Base-by-base conservation (phyloP, 2,888 invertebrate species). In the Stenotaenia linearis region DNA sequence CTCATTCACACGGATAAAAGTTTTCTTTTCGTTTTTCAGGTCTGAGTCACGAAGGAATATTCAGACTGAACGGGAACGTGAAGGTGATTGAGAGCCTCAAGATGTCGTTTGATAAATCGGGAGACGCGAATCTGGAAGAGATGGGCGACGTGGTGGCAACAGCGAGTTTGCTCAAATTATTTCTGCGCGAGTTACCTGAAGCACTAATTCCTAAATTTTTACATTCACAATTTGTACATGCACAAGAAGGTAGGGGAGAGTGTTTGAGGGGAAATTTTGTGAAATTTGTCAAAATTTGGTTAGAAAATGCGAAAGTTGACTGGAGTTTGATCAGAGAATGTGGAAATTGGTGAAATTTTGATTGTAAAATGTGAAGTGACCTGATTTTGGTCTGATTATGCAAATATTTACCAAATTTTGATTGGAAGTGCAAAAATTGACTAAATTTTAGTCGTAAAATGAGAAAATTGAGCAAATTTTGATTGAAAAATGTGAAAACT, bases 111-210 rank as follows among this genome's bases (percentile, higher is more conserved):
- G 90, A 90, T 82, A 85, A 86, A 75, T 85, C 86, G 25, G 89
- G 89, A 2, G 89, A 89, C 84, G 89, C 89, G 45, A 88, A 89
- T 82, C 85, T 90, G 80, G 88, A 88, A 80, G 86, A 86, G 40
- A 85, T 86, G 69, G 87, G 86, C 12, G 89, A 89, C 82, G 86
- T 89, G 30, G 87, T 89, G 81, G 89, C 89, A 1, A 89, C 89
- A 7, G 90, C 89, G 1, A 88, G 89, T 2, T 84, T 90, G 69
- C 87, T 90, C 45, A 88, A 89, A 81, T 86, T 89, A 79, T 90
- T 89, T 84, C 85, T 90, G 37, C 86, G 89, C 82, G 90, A 90
- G 83, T 84, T 90, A 78, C 88, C 88, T 9, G 86, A 87, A 81
- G 87, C 88, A 23, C 86, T 89, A 56, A 87, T 90, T 75, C 88